Evolutionary conservation across 2,888 invertebrate genomes (phyloP), one percentile per base, ranked within the genome.

Genomic region (Glaucopsyche alexis): DNA sequence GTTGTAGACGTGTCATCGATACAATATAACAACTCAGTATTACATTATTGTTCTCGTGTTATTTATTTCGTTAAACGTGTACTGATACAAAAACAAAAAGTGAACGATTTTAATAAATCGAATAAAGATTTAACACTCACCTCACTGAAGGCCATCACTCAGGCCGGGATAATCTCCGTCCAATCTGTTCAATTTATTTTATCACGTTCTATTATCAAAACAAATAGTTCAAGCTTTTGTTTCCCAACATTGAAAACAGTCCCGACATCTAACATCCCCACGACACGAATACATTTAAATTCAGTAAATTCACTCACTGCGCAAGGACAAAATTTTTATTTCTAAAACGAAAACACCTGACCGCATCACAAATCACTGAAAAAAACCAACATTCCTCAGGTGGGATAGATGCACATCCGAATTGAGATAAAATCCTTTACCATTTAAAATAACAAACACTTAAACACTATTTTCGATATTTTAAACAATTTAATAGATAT

Each of bases 81-180:
- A 60, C 19, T 55, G 64, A 29, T 14, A 19, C 29, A n/a, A n/a
- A 64, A 64, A 64, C 29, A 49, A 19, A 47, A 47, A 71, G 42
- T 40, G 29, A 55, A 5, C 29, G n/a, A 60, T 14, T 71, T 42
- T 19, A 42, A 72, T 29, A 19, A 55, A 40, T 64, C 19, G 40
- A 69, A 73, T 75, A 75, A 75, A 74, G 65, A 73, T 55, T 11
- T 69, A 76, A 81, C 80, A 92, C 94, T 94, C 89, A 95, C 95
- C 95, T 96, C 95, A 95, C 95, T 95, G 95, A 95, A 95, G 95
- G 95, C 95, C 95, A 95, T 95, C 87, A 93, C 94, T 94, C 94
- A 87, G 92, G 91, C 93, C 89, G 90, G 88, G 88, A 93, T 89
- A 89, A 91, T 88, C 90, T 89, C 90, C 90, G 86, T 89, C 90